These are phyloP conservation scores for Psittacula echo DNA, from an alignment of 2,797 vertebrate genomes.

Conservation along the genomic window DNA sequence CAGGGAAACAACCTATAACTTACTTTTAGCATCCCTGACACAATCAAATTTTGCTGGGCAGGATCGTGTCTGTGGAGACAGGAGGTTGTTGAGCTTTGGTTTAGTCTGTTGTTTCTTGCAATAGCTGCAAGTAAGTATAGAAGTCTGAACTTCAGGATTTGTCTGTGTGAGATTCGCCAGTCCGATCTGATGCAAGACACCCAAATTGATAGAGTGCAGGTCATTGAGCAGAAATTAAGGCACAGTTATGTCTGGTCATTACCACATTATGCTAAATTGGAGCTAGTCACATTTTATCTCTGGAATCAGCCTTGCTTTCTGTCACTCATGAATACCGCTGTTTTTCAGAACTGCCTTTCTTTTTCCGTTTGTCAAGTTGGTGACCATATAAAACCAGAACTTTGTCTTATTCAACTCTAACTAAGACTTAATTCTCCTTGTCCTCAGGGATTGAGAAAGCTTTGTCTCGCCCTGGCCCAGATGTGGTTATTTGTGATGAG, in stretches of 20 bases:
- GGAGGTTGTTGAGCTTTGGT: neutral
- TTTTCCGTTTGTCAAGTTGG: neutral
- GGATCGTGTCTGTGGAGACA: neutral
- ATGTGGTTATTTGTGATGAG: constrained; percentile 98
- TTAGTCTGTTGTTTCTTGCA: neutral
- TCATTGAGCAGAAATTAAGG: neutral
- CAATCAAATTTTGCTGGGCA: neutral
- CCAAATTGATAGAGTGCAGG: neutral
- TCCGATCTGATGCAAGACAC: neutral
- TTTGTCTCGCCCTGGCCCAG: constrained; percentile 93
- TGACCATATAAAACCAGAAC: neutral
- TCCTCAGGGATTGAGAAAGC: constrained; percentile 92
- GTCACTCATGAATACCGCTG: neutral
- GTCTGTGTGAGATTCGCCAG: neutral
- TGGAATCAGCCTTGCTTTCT: neutral
- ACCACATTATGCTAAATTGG: neutral
- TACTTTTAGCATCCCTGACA: neutral
- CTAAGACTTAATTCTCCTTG: neutral
- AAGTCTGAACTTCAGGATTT: neutral
- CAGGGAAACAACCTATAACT: neutral
- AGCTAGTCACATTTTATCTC: neutral
- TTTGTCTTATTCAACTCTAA: neutral
- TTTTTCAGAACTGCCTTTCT: neutral
- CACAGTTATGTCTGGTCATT: neutral
- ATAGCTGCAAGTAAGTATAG: neutral